Evolutionary conservation across 2,113 vertebrate species (phyloP), one percentile per base, ranked within the genome.

Genomic region (Pycnonotus jocosus): DNA sequence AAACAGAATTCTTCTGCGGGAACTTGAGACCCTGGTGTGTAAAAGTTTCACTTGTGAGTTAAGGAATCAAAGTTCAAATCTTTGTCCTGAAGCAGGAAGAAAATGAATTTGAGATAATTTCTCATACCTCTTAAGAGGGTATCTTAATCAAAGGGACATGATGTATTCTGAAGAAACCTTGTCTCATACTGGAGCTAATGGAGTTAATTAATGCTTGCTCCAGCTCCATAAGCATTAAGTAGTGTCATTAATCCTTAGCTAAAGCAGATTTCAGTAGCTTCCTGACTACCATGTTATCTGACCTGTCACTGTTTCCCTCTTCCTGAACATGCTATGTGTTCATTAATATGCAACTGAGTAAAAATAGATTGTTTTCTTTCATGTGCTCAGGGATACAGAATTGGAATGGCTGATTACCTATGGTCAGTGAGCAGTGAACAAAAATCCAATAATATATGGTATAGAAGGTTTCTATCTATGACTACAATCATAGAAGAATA

Each of bases 161-260:
- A 69, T 38, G 10, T 38, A 65, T 83, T 93, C 62, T 65, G 73
- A 80, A 54, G 76, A 90, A 93, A 10, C 42, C 70, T 45, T 77
- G 71, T 58, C 27, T 93, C 38, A 35, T 50, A 6, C 54, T 88
- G 38, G 23, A 80, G 54, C 35, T 90, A 90, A 91, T 85, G 74
- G 66, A 89, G 21, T 85, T 88, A 91, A 93, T 86, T 87, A 65
- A 90, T 77, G 54, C 57, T 95, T 94, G 50, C 79, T 85, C 61
- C 22, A 86, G 66, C 42, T 82, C 71, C 30, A 40, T 66, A 65
- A 82, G 30, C 69, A 70, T 70, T 85, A 92, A 88, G 47, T 38
- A 77, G 30, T 47, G 40, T 40, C 78, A 91, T 93, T 54, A 82
- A 73, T 91, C 64, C 71, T 80, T 31, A 83, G 24, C 35, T 91